Percentiles rank a stretch among this genome's conserved stretches.
Conservation (phyloP, 2,113 vertebrate genomes). For the Vidua macroura region DNA sequence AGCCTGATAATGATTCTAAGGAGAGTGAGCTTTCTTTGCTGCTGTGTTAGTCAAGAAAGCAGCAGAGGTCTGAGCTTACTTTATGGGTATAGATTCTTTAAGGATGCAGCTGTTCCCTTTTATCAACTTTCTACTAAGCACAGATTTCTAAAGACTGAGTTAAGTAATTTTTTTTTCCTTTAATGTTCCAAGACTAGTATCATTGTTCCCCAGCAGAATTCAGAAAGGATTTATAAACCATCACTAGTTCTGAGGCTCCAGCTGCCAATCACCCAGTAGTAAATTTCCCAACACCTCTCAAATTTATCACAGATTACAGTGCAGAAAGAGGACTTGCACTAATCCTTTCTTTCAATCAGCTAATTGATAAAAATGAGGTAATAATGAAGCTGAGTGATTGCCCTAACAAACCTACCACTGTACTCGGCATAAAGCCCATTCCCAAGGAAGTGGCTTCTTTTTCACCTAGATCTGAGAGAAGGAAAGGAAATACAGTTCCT, state of each 20-base stretch:
- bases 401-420: not conserved
- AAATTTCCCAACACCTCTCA: not conserved
- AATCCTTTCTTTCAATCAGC: not conserved
- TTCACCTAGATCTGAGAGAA: not conserved
- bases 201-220: not conserved
- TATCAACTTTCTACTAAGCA: not conserved
- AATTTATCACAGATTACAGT: not conserved
- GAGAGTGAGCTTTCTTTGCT: not conserved
- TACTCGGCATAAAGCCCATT: not conserved
- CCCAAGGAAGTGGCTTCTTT: not conserved
- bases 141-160: not conserved
- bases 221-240: not conserved
- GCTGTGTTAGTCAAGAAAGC: not conserved
- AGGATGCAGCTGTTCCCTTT: not conserved
- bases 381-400: not conserved
- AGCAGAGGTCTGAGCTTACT: not conserved
- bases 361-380: not conserved
- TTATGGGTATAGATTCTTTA: not conserved
- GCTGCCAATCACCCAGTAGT: not conserved
- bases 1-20: not conserved
- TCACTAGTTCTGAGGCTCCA: not conserved
- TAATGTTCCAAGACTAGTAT: not conserved
- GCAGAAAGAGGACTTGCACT: not conserved
- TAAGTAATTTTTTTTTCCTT: not conserved
- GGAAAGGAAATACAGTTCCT: not conserved